These are phyloP conservation scores for Epiblema foenella DNA, from an alignment of 2,888 invertebrate genomes.

Conservation along the genomic window DNA sequence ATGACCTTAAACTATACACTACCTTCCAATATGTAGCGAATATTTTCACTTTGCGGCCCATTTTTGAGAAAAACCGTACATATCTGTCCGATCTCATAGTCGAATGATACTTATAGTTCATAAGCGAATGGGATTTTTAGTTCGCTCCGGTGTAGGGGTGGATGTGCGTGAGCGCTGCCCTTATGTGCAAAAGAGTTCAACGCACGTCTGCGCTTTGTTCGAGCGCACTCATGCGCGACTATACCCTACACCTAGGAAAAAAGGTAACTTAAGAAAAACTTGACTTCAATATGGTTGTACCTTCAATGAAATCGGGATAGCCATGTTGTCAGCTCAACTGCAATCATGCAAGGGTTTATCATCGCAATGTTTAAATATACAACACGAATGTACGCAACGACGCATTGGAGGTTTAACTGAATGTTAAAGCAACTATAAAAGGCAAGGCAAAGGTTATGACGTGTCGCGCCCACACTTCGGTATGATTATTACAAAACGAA, in stretches of 20 bases:
- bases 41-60: no score
- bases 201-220: slow-evolving; percentile 76
- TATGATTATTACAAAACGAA: slow-evolving; percentile 64
- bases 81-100: slow-evolving; percentile 54
- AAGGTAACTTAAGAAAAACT: slow-evolving; percentile 48
- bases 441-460: slow-evolving; percentile 70
- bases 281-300: slow-evolving; percentile 42
- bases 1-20: no score
- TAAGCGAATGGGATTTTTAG: slow-evolving; percentile 51
- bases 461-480: slow-evolving; percentile 75
- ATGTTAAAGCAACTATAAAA: slow-evolving; percentile 54
- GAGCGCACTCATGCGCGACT: slow-evolving; percentile 68
- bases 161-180: slow-evolving; percentile 73
- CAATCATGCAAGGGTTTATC: background rate
- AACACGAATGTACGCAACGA: background rate
- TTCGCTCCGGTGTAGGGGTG: slow-evolving; percentile 48
- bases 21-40: no score
- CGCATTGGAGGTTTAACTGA: slow-evolving; percentile 8
- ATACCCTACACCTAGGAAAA: slow-evolving; percentile 61
- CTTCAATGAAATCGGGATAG: slow-evolving; percentile 16
- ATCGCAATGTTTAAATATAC: background rate
- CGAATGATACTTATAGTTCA: slow-evolving; percentile 53
- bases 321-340: background rate
- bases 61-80: no score
- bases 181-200: slow-evolving; percentile 82